phyloP scores from a whole-genome alignment of 2,113 vertebrate genomes.

The Pantherophis guttatus region DNA sequence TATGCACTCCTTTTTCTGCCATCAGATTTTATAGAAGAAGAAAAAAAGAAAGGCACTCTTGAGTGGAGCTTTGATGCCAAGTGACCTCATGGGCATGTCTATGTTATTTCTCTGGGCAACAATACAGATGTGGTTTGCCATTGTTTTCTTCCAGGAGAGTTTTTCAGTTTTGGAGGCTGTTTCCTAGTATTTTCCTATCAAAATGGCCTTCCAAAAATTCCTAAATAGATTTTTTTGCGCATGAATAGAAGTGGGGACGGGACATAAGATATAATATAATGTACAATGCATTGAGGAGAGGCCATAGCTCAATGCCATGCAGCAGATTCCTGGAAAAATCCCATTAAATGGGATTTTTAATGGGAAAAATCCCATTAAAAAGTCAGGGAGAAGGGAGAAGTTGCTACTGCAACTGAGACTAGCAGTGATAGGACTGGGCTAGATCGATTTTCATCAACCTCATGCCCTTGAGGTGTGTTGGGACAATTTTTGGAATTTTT shows the following conservation, averaged over 20 bases:
- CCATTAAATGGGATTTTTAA: no score
- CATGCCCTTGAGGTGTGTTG: neutral
- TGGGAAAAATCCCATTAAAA: neutral
- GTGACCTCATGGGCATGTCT: neutral
- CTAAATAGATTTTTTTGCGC: neutral
- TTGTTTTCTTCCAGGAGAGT: neutral
- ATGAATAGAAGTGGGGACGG: neutral
- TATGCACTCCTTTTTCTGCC: neutral
- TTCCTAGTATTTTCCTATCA: neutral
- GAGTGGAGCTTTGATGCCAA: neutral
- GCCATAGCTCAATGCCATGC: neutral
- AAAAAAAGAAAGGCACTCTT: neutral
- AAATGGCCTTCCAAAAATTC: neutral
- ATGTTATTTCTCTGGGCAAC: neutral
- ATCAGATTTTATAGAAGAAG: neutral
- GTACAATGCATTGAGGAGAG: neutral
- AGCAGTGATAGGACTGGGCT: neutral
- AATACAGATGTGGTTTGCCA: neutral
- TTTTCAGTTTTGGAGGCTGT: neutral
- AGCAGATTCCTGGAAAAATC: neutral
- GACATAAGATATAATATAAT: neutral
- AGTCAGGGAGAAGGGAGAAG: neutral
- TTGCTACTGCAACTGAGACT: neutral
- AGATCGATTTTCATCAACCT: neutral
- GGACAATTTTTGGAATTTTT: neutral